These are phyloP conservation scores for Drosophila pachea DNA, from an alignment of 1,140 invertebrate species.

Conservation along the genomic window DNA sequence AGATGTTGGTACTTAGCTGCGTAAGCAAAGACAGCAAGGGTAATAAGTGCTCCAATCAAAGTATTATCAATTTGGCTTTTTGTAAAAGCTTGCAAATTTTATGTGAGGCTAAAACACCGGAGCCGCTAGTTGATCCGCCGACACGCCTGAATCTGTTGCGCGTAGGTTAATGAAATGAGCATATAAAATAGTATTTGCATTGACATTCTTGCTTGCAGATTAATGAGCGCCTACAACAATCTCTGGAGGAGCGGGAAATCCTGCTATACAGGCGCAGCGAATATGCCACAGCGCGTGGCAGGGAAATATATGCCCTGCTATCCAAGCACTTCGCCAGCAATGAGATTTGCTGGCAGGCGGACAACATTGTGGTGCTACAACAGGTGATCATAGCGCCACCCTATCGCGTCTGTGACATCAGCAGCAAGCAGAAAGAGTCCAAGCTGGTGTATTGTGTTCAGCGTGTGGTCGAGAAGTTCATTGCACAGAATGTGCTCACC, in stretches of 20 bases:
- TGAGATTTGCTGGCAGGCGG: conserved; percentile 23
- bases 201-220: conserved; percentile 21
- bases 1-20: conserved; percentile 47
- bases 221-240: conserved; percentile 31
- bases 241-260: conserved; percentile 12
- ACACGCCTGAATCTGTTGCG: conserved; percentile 24
- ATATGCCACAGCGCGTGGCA: conserved; percentile 24
- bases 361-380: conserved; percentile 31
- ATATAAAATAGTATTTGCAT: neutral
- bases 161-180: neutral
- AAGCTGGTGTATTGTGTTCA: conserved; percentile 33
- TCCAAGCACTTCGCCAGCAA: conserved; percentile 28
- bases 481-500: neutral
- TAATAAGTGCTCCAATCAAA: conserved; percentile 1
- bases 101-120: conserved; percentile 17
- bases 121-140: neutral
- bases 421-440: neutral
- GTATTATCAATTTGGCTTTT: conserved; percentile 30
- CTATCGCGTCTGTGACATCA: conserved; percentile 35
- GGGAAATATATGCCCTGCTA: conserved; percentile 26
- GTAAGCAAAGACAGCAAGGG: conserved; percentile 2
- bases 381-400: conserved; percentile 39
- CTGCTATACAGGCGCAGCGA: conserved; percentile 11
- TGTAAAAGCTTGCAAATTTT: conserved; percentile 52
- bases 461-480: conserved; percentile 30